These are phyloP conservation scores for Nasua narica DNA, from an alignment of 2,797 vertebrate genomes.

Conservation along the genomic window DNA sequence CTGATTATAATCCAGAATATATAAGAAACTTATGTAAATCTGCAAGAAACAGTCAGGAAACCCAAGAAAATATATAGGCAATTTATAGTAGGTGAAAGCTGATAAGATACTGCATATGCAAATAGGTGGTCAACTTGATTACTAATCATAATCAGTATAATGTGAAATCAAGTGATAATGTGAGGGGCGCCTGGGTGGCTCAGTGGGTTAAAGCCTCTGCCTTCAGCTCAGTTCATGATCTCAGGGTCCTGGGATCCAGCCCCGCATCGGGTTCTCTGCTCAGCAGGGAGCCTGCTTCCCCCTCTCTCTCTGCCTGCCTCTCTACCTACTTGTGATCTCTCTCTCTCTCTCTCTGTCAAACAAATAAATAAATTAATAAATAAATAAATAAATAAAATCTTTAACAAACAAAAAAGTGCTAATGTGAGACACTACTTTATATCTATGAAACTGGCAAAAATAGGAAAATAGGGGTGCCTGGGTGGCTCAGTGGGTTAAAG, in stretches of 20 bases:
- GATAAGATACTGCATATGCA: neutral
- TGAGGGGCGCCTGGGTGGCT: neutral
- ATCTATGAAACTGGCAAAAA: neutral
- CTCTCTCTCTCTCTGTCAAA: too few species aligned
- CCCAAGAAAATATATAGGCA: neutral
- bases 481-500: too few species aligned
- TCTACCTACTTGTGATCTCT: too few species aligned
- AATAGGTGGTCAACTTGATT: neutral
- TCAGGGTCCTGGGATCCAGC: too few species aligned
- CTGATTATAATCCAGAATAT: neutral
- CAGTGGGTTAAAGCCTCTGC: too few species aligned
- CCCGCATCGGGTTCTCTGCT: too few species aligned
- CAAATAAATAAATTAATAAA: too few species aligned
- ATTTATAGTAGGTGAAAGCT: neutral
- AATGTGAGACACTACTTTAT: neutral
- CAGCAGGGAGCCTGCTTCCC: too few species aligned
- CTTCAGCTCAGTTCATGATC: too few species aligned
- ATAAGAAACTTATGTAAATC: slow-evolving; percentile 4
- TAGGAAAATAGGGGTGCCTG: neutral
- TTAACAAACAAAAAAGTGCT: neutral
- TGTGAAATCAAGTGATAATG: neutral
- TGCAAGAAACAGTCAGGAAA: neutral
- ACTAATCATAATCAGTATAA: neutral
- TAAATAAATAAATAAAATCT: too few species aligned
- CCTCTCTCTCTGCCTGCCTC: too few species aligned